Conservation (phyloP, 2,797 vertebrate species). For the Anniella stebbinsi region DNA sequence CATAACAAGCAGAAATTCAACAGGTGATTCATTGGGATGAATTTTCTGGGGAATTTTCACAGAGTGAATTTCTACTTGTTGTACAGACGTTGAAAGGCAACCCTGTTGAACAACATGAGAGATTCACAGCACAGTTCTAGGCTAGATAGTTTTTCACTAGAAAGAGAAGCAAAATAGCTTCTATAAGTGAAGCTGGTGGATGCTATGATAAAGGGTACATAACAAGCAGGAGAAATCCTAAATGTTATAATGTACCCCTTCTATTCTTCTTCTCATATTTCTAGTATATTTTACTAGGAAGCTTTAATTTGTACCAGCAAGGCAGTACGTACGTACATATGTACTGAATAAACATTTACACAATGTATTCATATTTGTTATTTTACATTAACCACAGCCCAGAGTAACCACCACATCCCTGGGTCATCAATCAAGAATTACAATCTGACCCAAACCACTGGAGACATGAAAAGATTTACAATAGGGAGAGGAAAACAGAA, state of each 20-base stretch:
- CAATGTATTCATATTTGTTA: conserved; percentile 72
- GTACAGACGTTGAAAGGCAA: not conserved
- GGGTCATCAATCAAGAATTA: conserved; percentile 62
- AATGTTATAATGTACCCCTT: not conserved
- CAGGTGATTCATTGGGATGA: not conserved
- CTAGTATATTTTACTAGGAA: conserved; percentile 50
- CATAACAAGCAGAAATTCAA: not conserved
- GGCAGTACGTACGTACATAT: conserved; percentile 68
- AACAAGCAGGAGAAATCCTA: not conserved
- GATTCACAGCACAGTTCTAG: not conserved
- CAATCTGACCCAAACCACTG: conserved; percentile 55
- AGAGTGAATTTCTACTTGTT: not conserved
- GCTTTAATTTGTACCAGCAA: conserved; percentile 54
- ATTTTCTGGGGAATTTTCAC: not conserved
- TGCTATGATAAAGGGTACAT: not conserved
- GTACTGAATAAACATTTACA: conserved; percentile 73
- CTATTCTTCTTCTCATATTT: conserved; percentile 28
- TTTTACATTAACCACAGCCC: conserved; percentile 72
- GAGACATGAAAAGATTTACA: not conserved
- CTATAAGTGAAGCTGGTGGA: not conserved
- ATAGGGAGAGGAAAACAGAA: not conserved
- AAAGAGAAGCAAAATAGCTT: not conserved
- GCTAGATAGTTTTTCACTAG: not conserved
- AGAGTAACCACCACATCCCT: conserved; percentile 63
- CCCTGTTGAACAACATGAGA: not conserved